Percentiles rank a stretch among this genome's conserved stretches.
phyloP scores from a whole-genome alignment of 2,888 invertebrate genomes.

The Cancer borealis region DNA sequence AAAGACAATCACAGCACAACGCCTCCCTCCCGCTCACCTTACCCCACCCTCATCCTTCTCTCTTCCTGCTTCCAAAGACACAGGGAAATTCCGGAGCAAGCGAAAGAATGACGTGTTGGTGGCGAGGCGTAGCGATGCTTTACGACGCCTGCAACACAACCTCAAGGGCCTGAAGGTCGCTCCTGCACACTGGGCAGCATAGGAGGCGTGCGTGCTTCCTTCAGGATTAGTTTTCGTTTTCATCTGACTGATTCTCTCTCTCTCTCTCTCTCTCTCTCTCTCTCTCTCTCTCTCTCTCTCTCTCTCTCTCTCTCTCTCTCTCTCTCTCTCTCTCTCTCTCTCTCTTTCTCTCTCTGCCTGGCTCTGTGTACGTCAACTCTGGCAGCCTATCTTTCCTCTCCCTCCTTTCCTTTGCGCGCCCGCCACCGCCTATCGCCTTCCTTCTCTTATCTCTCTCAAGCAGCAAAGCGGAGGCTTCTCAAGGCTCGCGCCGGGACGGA shows the following conservation, averaged over 20 bases:
- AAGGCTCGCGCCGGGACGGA: background rate
- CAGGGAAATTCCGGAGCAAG: background rate
- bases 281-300: background rate
- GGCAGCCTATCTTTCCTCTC: background rate
- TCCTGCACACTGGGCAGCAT: background rate
- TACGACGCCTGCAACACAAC: slow-evolving; percentile 8
- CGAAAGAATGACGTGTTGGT: background rate
- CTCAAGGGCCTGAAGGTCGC: background rate
- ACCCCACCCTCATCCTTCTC: background rate
- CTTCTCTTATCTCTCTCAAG: slow-evolving; percentile 8
- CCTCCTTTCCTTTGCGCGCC: background rate
- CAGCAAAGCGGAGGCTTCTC: background rate
- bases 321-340: background rate
- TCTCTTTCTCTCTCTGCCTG: background rate
- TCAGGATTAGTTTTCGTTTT: background rate
- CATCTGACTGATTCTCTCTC: background rate
- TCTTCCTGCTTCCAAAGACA: background rate
- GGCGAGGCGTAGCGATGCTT: background rate
- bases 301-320: slow-evolving; percentile 1
- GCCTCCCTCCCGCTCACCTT: background rate
- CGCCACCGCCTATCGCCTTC: slow-evolving; percentile 3
- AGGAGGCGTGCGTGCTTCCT: background rate
- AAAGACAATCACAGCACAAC: background rate
- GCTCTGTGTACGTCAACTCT: no score
- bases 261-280: slow-evolving; percentile 16